Conservation (phyloP, 1,140 invertebrate genomes). For the Atopsyche davidsoni region DNA sequence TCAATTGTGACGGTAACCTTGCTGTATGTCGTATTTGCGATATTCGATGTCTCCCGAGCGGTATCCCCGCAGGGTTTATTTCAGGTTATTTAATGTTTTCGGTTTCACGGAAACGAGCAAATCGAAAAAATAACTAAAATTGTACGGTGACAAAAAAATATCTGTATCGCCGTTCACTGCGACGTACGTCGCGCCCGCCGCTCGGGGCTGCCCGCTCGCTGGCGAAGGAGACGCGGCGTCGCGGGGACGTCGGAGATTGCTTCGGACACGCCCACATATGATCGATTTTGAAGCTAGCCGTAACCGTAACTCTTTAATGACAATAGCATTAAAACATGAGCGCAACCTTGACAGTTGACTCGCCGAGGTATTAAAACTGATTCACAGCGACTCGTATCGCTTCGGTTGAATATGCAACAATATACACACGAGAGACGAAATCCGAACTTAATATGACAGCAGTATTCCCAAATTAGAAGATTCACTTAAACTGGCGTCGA, state of each 20-base stretch:
- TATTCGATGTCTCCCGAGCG: no score
- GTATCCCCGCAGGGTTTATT: no score
- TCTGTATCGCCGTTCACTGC: no score
- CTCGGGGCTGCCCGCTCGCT: neutral
- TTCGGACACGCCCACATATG: conserved; percentile 24
- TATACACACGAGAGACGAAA: neutral
- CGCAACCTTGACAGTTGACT: conserved; percentile 8
- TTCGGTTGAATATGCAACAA: conserved; percentile 1
- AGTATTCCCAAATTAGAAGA: conserved; percentile 20
- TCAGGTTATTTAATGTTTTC: no score
- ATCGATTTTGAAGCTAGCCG: conserved; percentile 21
- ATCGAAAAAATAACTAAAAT: no score
- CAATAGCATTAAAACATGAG: conserved; percentile 15
- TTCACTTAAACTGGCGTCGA: conserved; percentile 10
- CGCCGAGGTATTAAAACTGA: no score
- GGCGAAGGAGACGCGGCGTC: neutral
- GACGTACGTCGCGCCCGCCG: no score
- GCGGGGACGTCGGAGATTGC: conserved; percentile 12
- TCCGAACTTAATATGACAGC: conserved; percentile 16
- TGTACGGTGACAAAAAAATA: no score
- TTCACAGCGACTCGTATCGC: no score
- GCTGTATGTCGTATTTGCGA: no score
- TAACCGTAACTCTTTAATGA: conserved; percentile 10
- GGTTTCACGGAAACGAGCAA: no score
- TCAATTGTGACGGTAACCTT: no score